Percentiles rank a stretch among this genome's conserved stretches.
phyloP scores from a whole-genome alignment of 2,797 vertebrate species.

The Betta splendens region DNA sequence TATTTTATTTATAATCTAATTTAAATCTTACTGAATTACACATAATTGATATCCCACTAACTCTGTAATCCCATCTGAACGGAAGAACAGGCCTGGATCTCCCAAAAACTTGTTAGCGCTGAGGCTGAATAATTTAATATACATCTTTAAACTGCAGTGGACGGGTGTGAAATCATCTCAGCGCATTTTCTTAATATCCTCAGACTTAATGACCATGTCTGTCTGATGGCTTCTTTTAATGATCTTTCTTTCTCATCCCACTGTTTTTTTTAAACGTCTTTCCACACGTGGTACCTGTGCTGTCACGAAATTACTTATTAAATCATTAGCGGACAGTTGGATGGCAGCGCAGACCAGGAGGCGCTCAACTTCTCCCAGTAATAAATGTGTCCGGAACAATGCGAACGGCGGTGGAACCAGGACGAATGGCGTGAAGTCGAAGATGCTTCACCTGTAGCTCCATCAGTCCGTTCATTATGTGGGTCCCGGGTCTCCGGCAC shows the following conservation, averaged over 20 bases:
- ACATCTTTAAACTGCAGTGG: slow-evolving; percentile 41
- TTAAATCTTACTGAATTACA: slow-evolving; percentile 62
- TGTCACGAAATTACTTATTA: slow-evolving; percentile 30
- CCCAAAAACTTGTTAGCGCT: slow-evolving; percentile 47
- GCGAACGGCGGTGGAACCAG: no score
- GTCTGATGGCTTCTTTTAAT: slow-evolving; percentile 53
- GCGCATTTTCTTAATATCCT: slow-evolving; percentile 65
- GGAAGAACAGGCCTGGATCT: slow-evolving; percentile 53
- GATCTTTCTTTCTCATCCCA: slow-evolving; percentile 33
- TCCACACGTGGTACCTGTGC: slow-evolving; percentile 22
- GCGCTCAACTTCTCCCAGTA: not conserved
- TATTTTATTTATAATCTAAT: slow-evolving; percentile 73
- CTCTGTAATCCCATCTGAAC: slow-evolving; percentile 53
- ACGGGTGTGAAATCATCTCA: slow-evolving; percentile 48
- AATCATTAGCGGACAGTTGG: slow-evolving; percentile 30
- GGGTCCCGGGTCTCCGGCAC: no score
- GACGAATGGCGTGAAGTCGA: no score
- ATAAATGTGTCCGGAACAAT: no score
- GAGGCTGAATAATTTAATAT: slow-evolving; percentile 69
- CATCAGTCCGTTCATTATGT: no score
- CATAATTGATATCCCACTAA: slow-evolving; percentile 65
- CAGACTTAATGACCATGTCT: slow-evolving; percentile 57
- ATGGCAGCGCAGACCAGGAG: not conserved
- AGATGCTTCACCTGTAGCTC: no score
- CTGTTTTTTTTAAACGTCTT: slow-evolving; percentile 29